Evolutionary conservation across 2,113 vertebrate species (phyloP).

Genomic region (Macquaria ambigua): DNA sequence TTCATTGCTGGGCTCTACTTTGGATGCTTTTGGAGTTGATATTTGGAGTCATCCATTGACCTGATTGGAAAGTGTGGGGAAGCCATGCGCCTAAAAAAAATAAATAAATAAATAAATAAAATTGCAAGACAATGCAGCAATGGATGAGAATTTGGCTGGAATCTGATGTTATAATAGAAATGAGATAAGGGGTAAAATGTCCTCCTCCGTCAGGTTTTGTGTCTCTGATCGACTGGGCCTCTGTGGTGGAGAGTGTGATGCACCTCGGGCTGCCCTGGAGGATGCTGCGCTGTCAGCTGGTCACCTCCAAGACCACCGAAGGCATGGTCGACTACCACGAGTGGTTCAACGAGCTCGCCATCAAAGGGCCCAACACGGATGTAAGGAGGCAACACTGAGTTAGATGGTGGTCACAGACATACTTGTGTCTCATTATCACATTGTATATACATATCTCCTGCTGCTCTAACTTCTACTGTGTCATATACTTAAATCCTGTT

Average conservation of each 20-base stretch:
- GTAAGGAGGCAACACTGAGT: slow-evolving; percentile 66
- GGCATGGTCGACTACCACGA: slow-evolving; percentile 76
- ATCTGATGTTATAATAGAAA: not conserved
- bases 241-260: slow-evolving; percentile 88
- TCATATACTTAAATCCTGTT: not conserved
- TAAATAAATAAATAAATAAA: no score
- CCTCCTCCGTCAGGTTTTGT: slow-evolving; percentile 65
- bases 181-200: not conserved
- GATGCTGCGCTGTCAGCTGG: slow-evolving; percentile 88
- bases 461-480: not conserved
- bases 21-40: not conserved
- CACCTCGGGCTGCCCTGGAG: slow-evolving; percentile 90
- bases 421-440: not conserved
- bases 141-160: not conserved
- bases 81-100: not conserved
- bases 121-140: not conserved
- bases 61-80: not conserved
- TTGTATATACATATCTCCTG: not conserved
- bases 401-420: not conserved
- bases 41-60: not conserved
- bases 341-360: slow-evolving; percentile 84
- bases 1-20: not conserved
- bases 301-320: slow-evolving; percentile 64
- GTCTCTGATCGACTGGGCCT: slow-evolving; percentile 88
- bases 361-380: slow-evolving; percentile 75